These are phyloP conservation scores for Pogoniulus pusillus DNA, from an alignment of 2,797 vertebrate species.

Conservation along the genomic window DNA sequence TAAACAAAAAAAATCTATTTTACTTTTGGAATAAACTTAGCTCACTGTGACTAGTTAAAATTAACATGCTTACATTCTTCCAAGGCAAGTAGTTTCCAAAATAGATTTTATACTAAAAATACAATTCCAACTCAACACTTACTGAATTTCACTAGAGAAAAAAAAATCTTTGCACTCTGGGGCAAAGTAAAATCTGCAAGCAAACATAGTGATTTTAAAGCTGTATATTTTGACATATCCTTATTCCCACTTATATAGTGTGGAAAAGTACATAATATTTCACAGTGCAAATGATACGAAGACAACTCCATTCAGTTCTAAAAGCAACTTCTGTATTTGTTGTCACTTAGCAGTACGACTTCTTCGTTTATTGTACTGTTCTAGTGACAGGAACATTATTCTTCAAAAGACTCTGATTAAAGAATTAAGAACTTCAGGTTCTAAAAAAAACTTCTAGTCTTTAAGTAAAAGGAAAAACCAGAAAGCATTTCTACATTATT, in stretches of 20 bases:
- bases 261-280: background rate
- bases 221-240: background rate
- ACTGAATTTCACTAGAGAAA: background rate
- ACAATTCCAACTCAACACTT: background rate
- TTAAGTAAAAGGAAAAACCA: background rate
- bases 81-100: background rate
- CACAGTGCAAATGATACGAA: background rate
- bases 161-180: background rate
- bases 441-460: background rate
- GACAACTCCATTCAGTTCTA: background rate
- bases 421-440: background rate
- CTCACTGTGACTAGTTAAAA: background rate
- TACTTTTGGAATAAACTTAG: background rate
- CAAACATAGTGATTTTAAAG: background rate
- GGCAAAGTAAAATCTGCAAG: background rate
- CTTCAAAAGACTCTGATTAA: background rate
- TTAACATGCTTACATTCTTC: background rate
- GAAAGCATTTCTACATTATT: background rate
- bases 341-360: constrained; percentile 11
- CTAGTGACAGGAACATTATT: constrained; percentile 49
- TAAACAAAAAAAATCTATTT: background rate
- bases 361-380: background rate
- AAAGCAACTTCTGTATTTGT: background rate
- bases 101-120: background rate
- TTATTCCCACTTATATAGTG: background rate